Evolutionary conservation across 2,113 vertebrate genomes (phyloP).

Genomic region (Callithrix jacchus): DNA sequence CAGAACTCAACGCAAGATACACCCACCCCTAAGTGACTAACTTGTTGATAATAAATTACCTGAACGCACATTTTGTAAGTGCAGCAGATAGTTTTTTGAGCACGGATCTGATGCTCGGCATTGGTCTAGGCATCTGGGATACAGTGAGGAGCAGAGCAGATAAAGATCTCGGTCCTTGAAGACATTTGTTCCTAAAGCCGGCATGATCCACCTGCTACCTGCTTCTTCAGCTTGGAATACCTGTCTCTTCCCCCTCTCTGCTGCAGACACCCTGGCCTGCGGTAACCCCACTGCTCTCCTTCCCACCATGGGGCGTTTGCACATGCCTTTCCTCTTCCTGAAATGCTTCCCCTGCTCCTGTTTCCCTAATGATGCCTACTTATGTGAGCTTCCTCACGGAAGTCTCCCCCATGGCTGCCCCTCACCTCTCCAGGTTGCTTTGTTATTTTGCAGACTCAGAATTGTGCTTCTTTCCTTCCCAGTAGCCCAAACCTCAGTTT

Average conservation of each 20-base stretch:
- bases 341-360: not conserved
- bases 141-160: not conserved
- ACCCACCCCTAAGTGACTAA: not conserved
- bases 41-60: not conserved
- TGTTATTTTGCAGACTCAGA: not conserved
- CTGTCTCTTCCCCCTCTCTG: not conserved
- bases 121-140: not conserved
- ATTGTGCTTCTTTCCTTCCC: not conserved
- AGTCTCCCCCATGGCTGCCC: fast-evolving
- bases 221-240: not conserved
- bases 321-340: fast-evolving
- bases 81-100: not conserved
- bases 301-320: not conserved
- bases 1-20: not conserved
- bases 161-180: not conserved
- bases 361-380: not conserved
- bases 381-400: not conserved
- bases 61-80: not conserved
- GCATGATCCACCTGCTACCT: not conserved
- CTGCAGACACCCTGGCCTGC: not conserved
- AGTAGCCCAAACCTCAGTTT: not conserved
- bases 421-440: not conserved
- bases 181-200: not conserved
- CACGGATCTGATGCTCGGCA: not conserved
- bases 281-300: fast-evolving